Conservation (phyloP, 2,797 vertebrate species). For the Erethizon dorsatum region DNA sequence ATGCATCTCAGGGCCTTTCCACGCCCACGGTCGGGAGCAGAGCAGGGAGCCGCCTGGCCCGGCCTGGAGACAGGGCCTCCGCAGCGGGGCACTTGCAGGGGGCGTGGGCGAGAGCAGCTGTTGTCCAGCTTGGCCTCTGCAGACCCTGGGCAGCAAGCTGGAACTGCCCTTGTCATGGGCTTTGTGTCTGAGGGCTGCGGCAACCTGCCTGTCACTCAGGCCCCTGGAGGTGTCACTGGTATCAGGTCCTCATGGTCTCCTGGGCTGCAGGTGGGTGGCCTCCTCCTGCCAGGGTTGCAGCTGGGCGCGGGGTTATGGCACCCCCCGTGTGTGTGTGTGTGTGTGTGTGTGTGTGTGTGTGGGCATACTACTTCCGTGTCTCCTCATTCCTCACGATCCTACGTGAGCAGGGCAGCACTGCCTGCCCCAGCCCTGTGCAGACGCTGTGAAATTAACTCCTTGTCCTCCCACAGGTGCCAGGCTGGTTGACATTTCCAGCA, state of each 20-base stretch:
- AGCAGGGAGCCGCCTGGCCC: background rate
- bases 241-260: conserved; percentile 74
- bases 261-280: conserved; percentile 73
- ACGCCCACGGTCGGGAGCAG: fast-evolving
- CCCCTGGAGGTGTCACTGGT: conserved; percentile 34
- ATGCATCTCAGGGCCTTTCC: background rate
- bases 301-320: conserved; percentile 44
- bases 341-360: no score
- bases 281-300: conserved; percentile 72
- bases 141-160: fast-evolving
- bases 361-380: conserved; percentile 35
- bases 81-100: fast-evolving
- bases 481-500: conserved; percentile 88
- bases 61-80: fast-evolving
- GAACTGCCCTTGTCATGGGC: background rate
- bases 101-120: background rate
- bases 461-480: conserved; percentile 86
- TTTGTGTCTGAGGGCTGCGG: conserved; percentile 57
- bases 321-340: conserved; percentile 65
- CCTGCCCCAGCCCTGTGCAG: conserved; percentile 90
- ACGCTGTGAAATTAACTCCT: conserved; percentile 94
- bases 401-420: conserved; percentile 88
- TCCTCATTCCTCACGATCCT: conserved; percentile 88
- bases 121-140: background rate
- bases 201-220: background rate